phyloP scores from a whole-genome alignment of 2,888 invertebrate genomes.

The Drosophila mettleri region DNA sequence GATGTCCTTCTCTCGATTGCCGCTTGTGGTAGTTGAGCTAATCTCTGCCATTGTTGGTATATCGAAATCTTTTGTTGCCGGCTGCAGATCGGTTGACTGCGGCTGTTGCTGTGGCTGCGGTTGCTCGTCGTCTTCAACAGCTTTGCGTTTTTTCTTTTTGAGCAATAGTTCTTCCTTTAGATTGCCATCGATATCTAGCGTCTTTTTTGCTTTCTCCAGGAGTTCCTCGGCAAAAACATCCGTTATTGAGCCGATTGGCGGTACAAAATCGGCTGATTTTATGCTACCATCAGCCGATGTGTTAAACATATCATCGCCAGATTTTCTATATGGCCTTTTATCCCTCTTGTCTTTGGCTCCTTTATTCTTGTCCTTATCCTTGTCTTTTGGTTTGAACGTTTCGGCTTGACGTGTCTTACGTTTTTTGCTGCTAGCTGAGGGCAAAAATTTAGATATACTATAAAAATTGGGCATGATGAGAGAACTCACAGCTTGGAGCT shows the following conservation, averaged over 20 bases:
- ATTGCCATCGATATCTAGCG: constrained; percentile 70
- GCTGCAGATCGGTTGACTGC: constrained; percentile 36
- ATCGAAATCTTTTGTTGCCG: constrained; percentile 85
- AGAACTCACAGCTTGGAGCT: constrained; percentile 75
- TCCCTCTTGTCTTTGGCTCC: constrained; percentile 73
- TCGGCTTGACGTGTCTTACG: constrained; percentile 84
- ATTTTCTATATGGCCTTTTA: constrained; percentile 62
- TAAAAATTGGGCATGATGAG: not conserved
- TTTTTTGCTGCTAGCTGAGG: constrained; percentile 81
- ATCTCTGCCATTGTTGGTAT: constrained; percentile 86
- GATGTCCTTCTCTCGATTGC: constrained; percentile 84
- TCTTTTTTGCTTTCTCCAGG: constrained; percentile 85
- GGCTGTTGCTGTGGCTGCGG: constrained; percentile 7
- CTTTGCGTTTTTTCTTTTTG: constrained; percentile 75
- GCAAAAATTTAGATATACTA: not conserved
- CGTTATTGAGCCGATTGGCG: constrained; percentile 86
- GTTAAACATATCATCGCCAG: constrained; percentile 55
- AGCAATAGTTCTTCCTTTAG: constrained; percentile 72
- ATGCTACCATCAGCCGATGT: constrained; percentile 35
- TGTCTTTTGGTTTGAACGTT: constrained; percentile 64
- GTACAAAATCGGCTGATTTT: constrained; percentile 36
- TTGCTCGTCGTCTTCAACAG: constrained; percentile 40
- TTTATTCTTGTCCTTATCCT: constrained; percentile 68
- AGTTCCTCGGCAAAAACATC: constrained; percentile 89
- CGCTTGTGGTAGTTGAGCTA: constrained; percentile 73